Base-by-base conservation (phyloP, 2,113 vertebrate species). In the Azemiops feae region DNA sequence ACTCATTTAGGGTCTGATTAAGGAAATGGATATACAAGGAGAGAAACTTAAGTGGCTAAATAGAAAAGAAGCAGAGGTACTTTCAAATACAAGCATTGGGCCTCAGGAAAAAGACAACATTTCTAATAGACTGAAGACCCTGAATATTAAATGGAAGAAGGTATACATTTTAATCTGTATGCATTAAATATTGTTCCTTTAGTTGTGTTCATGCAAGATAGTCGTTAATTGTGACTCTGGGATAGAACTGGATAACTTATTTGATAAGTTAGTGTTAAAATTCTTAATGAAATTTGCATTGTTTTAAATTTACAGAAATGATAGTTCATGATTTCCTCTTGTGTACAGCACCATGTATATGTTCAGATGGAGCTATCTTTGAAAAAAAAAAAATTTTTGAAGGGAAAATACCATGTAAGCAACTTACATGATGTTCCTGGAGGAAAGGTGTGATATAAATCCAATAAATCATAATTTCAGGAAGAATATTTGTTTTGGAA, bases 81-180 rank as follows among this genome's bases (percentile, higher is more conserved):
- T 99, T 93, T 96, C 98, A 94, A 98, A 96, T 96, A 97, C 98
- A 92, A 98, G 91, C 16, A 85, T 98, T 92, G 98, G 96, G 91
- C 95, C 97, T 57, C 98, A 97, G 5, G 98, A 98, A 95, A 98
- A 98, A 97, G 98, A 98, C 1, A 97, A 96, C 57, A 98, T 99
- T 94, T 97, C 98, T 0, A 93, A 96, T 94, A 98, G 96, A 93
- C 96, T 99, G 54, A 97, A 98, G 95, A 96, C 95, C 54, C 97
- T 98, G 93, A 99, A 98, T 90, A 91, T 97, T 22, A 98, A 94
- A 7, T 99, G 99, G 99, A 98, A 97, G 96, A 98, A 99, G 98
- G 99, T 99, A 89, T 91, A 95, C 3, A 0, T 92, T 94, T 93
- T 23, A 89, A 14, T n/a, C 1, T 0, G 87, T 57, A 0, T 91